phyloP scores from a whole-genome alignment of 2,888 invertebrate genomes.

The Melanostoma mellinum region DNA sequence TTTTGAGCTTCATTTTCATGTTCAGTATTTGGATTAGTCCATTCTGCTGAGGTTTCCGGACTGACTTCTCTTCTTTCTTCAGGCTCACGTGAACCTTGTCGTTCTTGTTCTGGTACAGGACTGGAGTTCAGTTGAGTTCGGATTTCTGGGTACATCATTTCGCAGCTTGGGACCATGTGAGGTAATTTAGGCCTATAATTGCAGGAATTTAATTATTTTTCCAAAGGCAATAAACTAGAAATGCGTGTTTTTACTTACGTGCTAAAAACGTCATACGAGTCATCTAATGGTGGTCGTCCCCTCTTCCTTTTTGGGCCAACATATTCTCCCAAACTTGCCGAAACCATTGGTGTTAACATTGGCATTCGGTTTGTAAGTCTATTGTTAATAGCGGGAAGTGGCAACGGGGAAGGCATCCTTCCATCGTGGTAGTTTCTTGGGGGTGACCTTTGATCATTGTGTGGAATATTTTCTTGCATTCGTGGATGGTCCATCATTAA shows the following conservation, averaged over 20 bases:
- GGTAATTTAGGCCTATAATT: slow-evolving; percentile 49
- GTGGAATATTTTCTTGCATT: slow-evolving; percentile 74
- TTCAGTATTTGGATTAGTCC: slow-evolving; percentile 35
- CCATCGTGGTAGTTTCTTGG: slow-evolving; percentile 43
- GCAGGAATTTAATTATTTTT: neutral
- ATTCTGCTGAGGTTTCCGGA: slow-evolving; percentile 36
- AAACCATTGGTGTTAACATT: slow-evolving; percentile 78
- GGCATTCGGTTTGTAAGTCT: slow-evolving; percentile 79
- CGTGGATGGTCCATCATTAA: slow-evolving; percentile 78
- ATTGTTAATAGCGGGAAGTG: slow-evolving; percentile 42
- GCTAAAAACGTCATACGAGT: slow-evolving; percentile 81
- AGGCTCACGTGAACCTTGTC: slow-evolving; percentile 14
- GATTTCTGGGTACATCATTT: slow-evolving; percentile 57
- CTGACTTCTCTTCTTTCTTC: slow-evolving; percentile 22
- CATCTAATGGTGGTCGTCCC: slow-evolving; percentile 87
- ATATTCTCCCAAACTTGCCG: slow-evolving; percentile 75
- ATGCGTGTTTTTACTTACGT: slow-evolving; percentile 76
- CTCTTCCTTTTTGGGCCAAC: slow-evolving; percentile 84
- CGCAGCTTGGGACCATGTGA: slow-evolving; percentile 35
- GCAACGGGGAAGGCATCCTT: slow-evolving; percentile 71
- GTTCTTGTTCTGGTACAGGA: slow-evolving; percentile 27
- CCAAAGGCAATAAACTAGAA: too few relatives aligned
- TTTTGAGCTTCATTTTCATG: slow-evolving; percentile 19
- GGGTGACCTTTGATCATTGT: slow-evolving; percentile 72
- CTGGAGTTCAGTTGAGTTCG: slow-evolving; percentile 43